A percentile compares a stretch with the other conserved stretches of the same genome.
phyloP scores from a whole-genome alignment of 2,797 vertebrate species.

The Neoniphon sammara region DNA sequence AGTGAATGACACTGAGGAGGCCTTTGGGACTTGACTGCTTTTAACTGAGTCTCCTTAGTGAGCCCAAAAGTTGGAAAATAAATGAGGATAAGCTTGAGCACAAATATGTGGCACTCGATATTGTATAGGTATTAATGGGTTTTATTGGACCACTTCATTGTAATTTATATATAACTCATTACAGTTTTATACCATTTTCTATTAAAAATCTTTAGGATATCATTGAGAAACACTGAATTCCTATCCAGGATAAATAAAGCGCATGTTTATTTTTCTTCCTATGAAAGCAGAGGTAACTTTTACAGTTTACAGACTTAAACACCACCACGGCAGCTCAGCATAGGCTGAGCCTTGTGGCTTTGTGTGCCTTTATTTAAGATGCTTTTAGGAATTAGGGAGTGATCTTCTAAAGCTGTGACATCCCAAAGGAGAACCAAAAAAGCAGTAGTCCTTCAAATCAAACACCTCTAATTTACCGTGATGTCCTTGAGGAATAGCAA shows the following conservation, averaged over 20 bases:
- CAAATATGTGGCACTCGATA: background rate
- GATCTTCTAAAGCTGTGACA: constrained; percentile 47
- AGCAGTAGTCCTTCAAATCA: constrained; percentile 62
- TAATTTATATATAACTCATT: background rate
- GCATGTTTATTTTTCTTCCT: too few species aligned
- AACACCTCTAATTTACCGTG: constrained; percentile 69
- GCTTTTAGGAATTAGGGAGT: constrained; percentile 9
- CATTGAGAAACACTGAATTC: background rate
- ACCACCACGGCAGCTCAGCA: background rate
- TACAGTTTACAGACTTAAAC: background rate
- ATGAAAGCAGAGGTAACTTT: background rate
- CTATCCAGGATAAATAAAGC: background rate
- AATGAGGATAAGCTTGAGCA: constrained; percentile 33
- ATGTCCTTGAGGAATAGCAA: constrained; percentile 65
- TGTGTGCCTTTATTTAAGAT: constrained; percentile 40
- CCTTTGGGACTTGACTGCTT: constrained; percentile 65
- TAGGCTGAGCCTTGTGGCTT: constrained; percentile 2
- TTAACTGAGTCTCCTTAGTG: constrained; percentile 54
- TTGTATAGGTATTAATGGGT: too few species aligned
- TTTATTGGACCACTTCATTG: background rate
- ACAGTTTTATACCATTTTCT: too few species aligned
- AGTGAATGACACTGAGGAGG: constrained; percentile 62
- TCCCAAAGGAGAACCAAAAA: constrained; percentile 63
- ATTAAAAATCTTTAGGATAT: too few species aligned
- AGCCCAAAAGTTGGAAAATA: constrained; percentile 32